A percentile compares a stretch with the other conserved stretches of the same genome.
Conservation (phyloP, 2,888 invertebrate genomes). For the Heteromyza rotundicornis region DNA sequence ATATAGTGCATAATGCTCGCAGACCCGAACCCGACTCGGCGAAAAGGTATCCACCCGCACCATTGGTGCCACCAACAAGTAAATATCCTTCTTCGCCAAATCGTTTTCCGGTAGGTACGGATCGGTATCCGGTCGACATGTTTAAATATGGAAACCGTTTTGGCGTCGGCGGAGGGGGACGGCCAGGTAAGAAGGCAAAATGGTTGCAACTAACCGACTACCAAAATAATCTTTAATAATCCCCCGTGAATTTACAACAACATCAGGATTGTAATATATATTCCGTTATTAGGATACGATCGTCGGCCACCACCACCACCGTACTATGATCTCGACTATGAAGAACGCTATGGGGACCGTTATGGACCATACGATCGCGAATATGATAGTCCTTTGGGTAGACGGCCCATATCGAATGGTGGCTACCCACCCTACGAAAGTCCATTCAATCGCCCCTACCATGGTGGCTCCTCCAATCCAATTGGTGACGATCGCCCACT, state of each 20-base stretch:
- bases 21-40: slow-evolving; percentile 64
- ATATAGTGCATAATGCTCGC: slow-evolving; percentile 53
- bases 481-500: slow-evolving; percentile 48
- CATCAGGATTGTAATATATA: too few relatives aligned
- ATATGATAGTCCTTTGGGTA: slow-evolving; percentile 52
- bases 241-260: not conserved
- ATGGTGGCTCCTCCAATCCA: slow-evolving; percentile 38
- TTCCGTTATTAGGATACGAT: slow-evolving; percentile 49
- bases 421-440: slow-evolving; percentile 57
- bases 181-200: slow-evolving; percentile 54
- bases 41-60: slow-evolving; percentile 64
- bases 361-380: slow-evolving; percentile 54
- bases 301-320: slow-evolving; percentile 51
- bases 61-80: slow-evolving; percentile 62
- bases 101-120: slow-evolving; percentile 65
- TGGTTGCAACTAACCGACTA: slow-evolving; percentile 41
- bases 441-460: slow-evolving; percentile 55
- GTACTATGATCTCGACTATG: slow-evolving; percentile 59
- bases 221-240: slow-evolving; percentile 28
- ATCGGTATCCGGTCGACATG: slow-evolving; percentile 63
- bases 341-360: slow-evolving; percentile 55
- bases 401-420: slow-evolving; percentile 43
- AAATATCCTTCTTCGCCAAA: slow-evolving; percentile 65
- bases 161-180: slow-evolving; percentile 61
- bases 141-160: slow-evolving; percentile 66